Conservation (phyloP, 2,797 vertebrate genomes). For the Spondyliosoma cantharus region DNA sequence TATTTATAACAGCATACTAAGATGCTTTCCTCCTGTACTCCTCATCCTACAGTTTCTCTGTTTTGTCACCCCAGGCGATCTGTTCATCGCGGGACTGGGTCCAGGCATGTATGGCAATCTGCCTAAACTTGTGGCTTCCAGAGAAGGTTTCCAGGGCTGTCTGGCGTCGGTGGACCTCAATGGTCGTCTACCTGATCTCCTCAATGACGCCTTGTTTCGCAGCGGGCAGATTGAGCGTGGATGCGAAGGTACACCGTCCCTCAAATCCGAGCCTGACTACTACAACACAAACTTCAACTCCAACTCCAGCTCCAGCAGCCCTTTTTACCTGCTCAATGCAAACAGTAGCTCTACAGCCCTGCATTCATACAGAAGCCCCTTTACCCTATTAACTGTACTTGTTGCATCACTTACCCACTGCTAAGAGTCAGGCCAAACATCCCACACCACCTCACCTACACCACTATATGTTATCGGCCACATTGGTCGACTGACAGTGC, state of each 20-base stretch:
- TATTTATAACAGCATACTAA: neutral
- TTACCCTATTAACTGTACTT: constrained; percentile 79
- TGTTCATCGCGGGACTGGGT: constrained; percentile 95
- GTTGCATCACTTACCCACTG: constrained; percentile 71
- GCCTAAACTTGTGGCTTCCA: constrained; percentile 95
- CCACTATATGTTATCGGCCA: constrained; percentile 72
- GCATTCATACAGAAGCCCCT: constrained; percentile 56
- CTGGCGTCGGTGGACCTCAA: constrained; percentile 98
- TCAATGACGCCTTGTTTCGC: constrained; percentile 93
- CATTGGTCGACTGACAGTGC: constrained; percentile 71
- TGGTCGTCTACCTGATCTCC: constrained; percentile 96
- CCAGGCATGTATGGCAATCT: constrained; percentile 95
- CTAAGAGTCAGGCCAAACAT: constrained; percentile 66
- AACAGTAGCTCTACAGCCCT: constrained; percentile 80
- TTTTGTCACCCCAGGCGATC: constrained; percentile 85
- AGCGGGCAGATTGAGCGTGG: constrained; percentile 98
- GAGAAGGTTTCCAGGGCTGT: constrained; percentile 98
- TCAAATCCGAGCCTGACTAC: constrained; percentile 72
- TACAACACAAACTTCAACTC: constrained; percentile 75
- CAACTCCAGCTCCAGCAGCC: constrained; percentile 75
- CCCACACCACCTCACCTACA: constrained; percentile 18
- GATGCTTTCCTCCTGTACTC: neutral
- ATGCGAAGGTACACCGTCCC: constrained; percentile 94
- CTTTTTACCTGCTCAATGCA: constrained; percentile 75
- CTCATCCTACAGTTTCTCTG: neutral